Conservation (phyloP, 2,797 vertebrate genomes). For the Molossus molossus region DNA sequence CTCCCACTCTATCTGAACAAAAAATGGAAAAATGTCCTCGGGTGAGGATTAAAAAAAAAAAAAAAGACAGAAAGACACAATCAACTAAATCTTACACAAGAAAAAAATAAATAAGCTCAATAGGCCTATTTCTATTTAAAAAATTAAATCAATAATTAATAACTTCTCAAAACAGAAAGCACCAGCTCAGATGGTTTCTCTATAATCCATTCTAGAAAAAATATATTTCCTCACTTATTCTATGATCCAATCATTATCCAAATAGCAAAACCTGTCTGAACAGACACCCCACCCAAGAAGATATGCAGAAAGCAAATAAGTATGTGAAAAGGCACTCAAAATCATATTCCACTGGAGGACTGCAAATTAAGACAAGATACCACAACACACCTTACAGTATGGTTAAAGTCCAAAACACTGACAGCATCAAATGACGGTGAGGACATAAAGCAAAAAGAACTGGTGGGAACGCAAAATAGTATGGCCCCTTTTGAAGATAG, state of each 20-base stretch:
- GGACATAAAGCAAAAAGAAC: not conserved
- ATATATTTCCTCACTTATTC: slow-evolving; percentile 18
- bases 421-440: not conserved
- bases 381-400: not conserved
- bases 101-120: slow-evolving; percentile 21
- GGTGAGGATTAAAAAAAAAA: no score
- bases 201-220: slow-evolving; percentile 5
- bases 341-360: not conserved
- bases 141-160: slow-evolving; percentile 63
- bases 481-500: not conserved
- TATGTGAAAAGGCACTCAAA: not conserved
- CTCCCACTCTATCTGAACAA: no score
- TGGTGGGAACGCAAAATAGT: slow-evolving; percentile 9
- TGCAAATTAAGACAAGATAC: slow-evolving; percentile 26
- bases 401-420: not conserved
- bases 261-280: slow-evolving; percentile 52
- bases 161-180: slow-evolving; percentile 36
- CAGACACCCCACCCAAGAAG: not conserved
- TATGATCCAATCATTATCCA: not conserved
- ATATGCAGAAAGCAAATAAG: not conserved
- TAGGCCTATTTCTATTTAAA: slow-evolving; percentile 24
- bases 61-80: not conserved
- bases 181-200: not conserved
- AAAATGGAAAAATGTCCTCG: no score
- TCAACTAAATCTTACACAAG: slow-evolving; percentile 18